Evolutionary conservation across 2,113 vertebrate genomes (phyloP), one percentile per base, ranked within the genome.

Genomic region (Falco punctatus): DNA sequence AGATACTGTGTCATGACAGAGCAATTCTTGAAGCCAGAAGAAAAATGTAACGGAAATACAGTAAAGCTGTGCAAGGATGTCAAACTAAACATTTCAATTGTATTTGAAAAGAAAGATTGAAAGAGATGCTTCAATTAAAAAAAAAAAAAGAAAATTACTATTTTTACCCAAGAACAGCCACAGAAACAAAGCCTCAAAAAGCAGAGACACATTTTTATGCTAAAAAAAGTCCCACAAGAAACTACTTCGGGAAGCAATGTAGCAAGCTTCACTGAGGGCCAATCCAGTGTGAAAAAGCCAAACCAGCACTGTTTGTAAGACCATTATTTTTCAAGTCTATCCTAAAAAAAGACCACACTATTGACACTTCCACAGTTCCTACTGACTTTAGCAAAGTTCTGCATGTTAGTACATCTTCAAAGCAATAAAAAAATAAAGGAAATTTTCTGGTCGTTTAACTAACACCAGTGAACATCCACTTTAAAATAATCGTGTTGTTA

Each of bases 131-230:
- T 32, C 17, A 55, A 32, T 13, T 9, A 24, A 10, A n/a, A 64
- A 26, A 77, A 51, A 13, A 4, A 11, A 20, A 42, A 18, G 21
- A 64, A 42, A 66, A 15, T 38, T 38, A 4, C 16, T 3, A 9
- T 30, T 81, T 89, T 77, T 44, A 85, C 33, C 27, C 38, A 54
- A 44, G 30, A 67, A 75, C 3, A 82, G 30, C 10, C 70, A 64
- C n/a, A 52, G 78, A 48, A 81, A 78, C 15, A n/a, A 57, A 42
- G 21, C 19, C 32, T 38, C 26, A 5, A 64, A 38, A 27, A 3
- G 0, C 16, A 85, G 19, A 1, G 0, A 81, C 5, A 16, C 0
- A 20, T 49, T 67, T 70, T 57, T 21, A 35, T 35, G 38, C 38
- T 17, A 35, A 44, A 6, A 3, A 71, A 49, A 9, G 17, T 30